These are phyloP conservation scores for Typhlomys cinereus DNA, from an alignment of 2,113 vertebrate species.

Conservation along the genomic window DNA sequence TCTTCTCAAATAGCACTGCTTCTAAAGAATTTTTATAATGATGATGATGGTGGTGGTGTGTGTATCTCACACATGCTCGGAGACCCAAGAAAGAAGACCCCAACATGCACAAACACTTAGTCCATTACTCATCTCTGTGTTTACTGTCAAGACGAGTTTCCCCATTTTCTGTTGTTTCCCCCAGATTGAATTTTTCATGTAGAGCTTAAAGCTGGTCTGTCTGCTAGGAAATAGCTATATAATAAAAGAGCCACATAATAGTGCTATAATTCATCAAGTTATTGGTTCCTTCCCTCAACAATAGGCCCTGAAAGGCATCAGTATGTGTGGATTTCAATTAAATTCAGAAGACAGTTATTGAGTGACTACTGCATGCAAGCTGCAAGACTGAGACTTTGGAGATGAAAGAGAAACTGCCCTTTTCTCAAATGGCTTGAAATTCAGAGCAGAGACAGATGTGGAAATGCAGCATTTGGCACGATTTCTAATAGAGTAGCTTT, in stretches of 20 bases:
- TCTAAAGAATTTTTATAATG: background rate
- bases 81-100: background rate
- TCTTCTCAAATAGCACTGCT: background rate
- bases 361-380: constrained; percentile 23
- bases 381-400: background rate
- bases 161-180: constrained; percentile 69
- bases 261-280: constrained; percentile 48
- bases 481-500: background rate
- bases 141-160: constrained; percentile 62
- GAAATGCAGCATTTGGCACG: background rate
- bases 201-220: constrained; percentile 48
- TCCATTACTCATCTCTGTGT: constrained; percentile 48
- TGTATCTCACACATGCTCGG: rapidly evolving
- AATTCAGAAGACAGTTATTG: constrained; percentile 46
- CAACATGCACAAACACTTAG: background rate
- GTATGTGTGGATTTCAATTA: constrained; percentile 51
- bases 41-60: background rate
- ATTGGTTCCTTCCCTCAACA: constrained; percentile 33
- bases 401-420: background rate
- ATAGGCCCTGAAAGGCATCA: constrained; percentile 29
- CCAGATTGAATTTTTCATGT: constrained; percentile 61
- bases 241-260: constrained; percentile 65
- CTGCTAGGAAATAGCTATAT: constrained; percentile 65
- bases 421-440: background rate
- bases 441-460: background rate